Evolutionary conservation across 2,113 vertebrate species (phyloP).

Genomic region (Scytalopus superciliaris): DNA sequence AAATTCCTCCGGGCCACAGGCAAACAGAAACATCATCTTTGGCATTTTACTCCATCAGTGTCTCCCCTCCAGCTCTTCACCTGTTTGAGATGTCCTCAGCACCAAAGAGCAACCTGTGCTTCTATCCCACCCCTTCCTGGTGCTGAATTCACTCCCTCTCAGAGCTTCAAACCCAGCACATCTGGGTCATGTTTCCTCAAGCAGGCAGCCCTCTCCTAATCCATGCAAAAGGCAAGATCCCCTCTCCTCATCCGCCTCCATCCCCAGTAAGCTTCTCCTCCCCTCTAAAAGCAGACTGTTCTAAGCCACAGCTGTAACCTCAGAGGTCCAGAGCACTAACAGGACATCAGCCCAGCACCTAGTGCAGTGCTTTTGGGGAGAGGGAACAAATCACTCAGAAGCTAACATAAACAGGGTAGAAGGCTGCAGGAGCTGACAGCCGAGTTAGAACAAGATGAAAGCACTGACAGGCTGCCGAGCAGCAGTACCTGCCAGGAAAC

Average conservation of each 20-base stretch:
- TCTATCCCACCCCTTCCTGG: background rate
- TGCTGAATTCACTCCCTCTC: background rate
- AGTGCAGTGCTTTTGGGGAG: background rate
- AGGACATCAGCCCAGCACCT: background rate
- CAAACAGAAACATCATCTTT: background rate
- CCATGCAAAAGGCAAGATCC: background rate
- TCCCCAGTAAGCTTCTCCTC: background rate
- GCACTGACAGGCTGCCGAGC: background rate
- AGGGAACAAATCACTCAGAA: background rate
- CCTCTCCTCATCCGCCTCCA: background rate
- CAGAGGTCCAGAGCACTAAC: background rate
- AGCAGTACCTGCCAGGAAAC: conserved; percentile 3
- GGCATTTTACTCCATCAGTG: background rate
- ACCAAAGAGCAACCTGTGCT: background rate
- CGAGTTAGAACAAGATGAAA: background rate
- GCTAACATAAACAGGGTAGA: background rate
- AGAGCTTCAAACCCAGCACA: background rate
- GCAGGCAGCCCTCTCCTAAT: background rate
- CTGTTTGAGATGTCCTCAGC: background rate
- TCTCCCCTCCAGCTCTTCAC: background rate
- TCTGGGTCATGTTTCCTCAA: background rate
- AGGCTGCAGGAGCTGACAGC: background rate
- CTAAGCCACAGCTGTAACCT: background rate
- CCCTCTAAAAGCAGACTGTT: background rate
- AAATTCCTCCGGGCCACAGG: background rate